Evolutionary conservation across 2,888 invertebrate species (phyloP), one percentile per base, ranked within the genome.

Genomic region (Amphiduros pacificus): DNA sequence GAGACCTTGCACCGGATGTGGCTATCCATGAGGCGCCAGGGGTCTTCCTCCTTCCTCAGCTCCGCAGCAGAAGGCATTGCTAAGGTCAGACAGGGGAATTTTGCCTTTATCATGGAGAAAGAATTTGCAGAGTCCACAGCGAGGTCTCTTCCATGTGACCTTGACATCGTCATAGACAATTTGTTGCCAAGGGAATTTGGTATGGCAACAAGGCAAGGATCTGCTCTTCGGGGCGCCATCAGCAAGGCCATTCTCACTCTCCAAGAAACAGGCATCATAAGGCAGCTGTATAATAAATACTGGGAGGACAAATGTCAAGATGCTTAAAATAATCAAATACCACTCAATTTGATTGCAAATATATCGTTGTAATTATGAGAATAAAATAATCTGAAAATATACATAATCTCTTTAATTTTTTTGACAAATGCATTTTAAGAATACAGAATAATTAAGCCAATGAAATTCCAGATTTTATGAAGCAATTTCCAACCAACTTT

Each of bases 1-100:
- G 22, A 44, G n/a, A 22, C n/a, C 44, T 22, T 44, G 6, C 44
- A 9, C 44, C 44, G 44, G 20, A 6, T 44, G 44, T 44, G 44
- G 44, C n/a, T 44, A 22, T n/a, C 44, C n/a, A 44, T 44, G 44
- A 44, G n/a, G 44, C n/a, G 44, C n/a, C 44, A 44, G 6, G n/a
- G n/a, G n/a, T n/a, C n/a, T n/a, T 20, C n/a, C 44, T 20, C n/a
- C n/a, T 44, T 44, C 44, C 44, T 22, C 44, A 44, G 22, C 20
- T 20, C 6, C 6, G 22, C 44, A 6, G 20, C n/a, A n/a, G 44
- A 44, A 17, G 44, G 9, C 44, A n/a, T 44, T 4, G 44, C 5
- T 22, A n/a, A 20, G n/a, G 44, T 44, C 44, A n/a, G 44, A 6
- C 44, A 44, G 22, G 44, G 44, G 22, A 44, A 44, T 17, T 44